Evolutionary conservation across 2,113 vertebrate genomes (phyloP).

Genomic region (Rhabdornis inornatus): DNA sequence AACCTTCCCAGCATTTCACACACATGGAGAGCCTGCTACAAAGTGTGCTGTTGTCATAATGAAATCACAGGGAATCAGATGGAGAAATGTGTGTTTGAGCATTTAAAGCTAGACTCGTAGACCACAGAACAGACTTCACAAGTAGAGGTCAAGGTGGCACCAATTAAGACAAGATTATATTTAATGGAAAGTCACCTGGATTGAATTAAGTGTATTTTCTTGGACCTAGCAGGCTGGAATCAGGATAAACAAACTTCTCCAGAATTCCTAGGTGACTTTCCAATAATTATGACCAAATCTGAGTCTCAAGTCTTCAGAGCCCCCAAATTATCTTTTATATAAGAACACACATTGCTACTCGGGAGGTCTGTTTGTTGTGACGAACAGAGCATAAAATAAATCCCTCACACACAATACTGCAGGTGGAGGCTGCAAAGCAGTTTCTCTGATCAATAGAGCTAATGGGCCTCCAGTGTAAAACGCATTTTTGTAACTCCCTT

Average conservation of each 20-base stretch:
- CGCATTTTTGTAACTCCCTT: conserved; percentile 59
- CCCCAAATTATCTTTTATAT: conserved; percentile 69
- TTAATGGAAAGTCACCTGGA: conserved; percentile 78
- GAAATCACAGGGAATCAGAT: conserved; percentile 63
- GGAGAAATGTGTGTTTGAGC: conserved; percentile 69
- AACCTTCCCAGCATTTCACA: neutral
- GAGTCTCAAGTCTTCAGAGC: conserved; percentile 71
- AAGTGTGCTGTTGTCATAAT: conserved; percentile 47
- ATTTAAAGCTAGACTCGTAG: conserved; percentile 64
- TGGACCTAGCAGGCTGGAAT: conserved; percentile 72
- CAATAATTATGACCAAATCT: conserved; percentile 72
- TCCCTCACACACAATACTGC: conserved; percentile 70
- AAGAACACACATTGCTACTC: conserved; percentile 72
- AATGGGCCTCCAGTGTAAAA: conserved; percentile 71
- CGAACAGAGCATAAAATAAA: conserved; percentile 71
- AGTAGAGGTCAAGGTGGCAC: conserved; percentile 78
- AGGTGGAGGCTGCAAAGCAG: conserved; percentile 71
- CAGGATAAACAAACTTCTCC: conserved; percentile 73
- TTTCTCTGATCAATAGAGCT: conserved; percentile 54
- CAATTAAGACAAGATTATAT: conserved; percentile 76
- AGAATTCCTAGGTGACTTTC: conserved; percentile 77
- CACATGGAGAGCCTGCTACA: neutral
- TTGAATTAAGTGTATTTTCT: conserved; percentile 81
- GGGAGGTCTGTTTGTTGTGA: conserved; percentile 82
- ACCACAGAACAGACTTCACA: conserved; percentile 79